Conservation (phyloP, 2,113 vertebrate genomes). For the Chaetodon trifascialis region DNA sequence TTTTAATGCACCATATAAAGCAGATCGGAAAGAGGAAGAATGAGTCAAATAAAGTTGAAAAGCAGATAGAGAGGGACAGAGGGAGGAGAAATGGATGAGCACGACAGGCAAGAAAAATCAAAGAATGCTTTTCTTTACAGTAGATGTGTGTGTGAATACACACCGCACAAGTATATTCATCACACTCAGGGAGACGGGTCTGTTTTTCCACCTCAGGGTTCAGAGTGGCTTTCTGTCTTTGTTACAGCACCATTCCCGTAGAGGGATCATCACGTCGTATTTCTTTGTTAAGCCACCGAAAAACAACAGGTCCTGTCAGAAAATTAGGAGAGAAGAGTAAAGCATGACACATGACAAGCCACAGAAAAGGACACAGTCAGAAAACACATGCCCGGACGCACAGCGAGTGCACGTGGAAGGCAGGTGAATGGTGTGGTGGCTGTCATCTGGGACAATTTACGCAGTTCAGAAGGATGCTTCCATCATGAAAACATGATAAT, state of each 20-base stretch:
- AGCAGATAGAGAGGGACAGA: constrained; percentile 19
- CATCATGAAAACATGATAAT: constrained; percentile 39
- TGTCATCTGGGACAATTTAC: constrained; percentile 28
- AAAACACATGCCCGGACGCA: not conserved
- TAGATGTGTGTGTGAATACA: constrained; percentile 23
- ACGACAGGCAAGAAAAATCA: not conserved
- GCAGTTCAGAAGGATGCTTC: constrained; percentile 37
- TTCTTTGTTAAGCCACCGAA: constrained; percentile 54
- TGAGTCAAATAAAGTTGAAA: constrained; percentile 50
- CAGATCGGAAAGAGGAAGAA: constrained; percentile 27
- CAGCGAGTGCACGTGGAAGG: not conserved
- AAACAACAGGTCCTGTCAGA: constrained; percentile 57
- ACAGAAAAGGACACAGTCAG: not conserved
- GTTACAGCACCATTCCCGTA: constrained; percentile 18
- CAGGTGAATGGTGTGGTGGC: constrained; percentile 21
- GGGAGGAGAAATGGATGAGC: constrained; percentile 12
- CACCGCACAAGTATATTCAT: constrained; percentile 44
- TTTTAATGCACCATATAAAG: constrained; percentile 63
- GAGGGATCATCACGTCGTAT: constrained; percentile 35
- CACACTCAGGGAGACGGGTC: constrained; percentile 45
- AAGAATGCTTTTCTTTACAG: constrained; percentile 14
- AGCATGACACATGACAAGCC: constrained; percentile 39
- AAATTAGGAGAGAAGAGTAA: constrained; percentile 29
- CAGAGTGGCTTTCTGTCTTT: constrained; percentile 56
- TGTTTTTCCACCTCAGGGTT: constrained; percentile 51